Evolutionary conservation across 2,797 vertebrate species (phyloP).

Genomic region (Decapterus maruadsi): DNA sequence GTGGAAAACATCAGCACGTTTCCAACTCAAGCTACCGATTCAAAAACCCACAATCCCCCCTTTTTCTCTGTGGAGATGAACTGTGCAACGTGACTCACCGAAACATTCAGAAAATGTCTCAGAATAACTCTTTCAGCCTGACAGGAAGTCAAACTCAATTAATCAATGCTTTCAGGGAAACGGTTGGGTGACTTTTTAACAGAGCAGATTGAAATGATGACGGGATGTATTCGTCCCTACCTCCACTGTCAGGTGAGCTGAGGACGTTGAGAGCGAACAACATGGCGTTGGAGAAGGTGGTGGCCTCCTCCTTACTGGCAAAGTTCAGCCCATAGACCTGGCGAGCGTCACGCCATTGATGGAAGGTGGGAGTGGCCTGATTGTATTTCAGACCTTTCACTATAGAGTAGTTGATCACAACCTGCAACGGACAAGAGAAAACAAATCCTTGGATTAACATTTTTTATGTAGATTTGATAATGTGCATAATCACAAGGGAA

Average conservation of each 20-base stretch:
- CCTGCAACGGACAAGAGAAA: conserved; percentile 79
- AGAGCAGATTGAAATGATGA: neutral
- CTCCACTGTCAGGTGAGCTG: conserved; percentile 93
- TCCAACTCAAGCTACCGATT: conserved; percentile 11
- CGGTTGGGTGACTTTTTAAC: neutral
- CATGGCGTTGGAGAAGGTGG: conserved; percentile 98
- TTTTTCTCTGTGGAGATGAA: neutral
- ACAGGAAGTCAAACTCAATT: conserved; percentile 8
- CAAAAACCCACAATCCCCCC: neutral
- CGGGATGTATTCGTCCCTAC: conserved; percentile 33
- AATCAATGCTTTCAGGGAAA: neutral
- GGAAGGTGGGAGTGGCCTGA: conserved; percentile 98
- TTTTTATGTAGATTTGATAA: neutral
- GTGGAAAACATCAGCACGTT: conserved; percentile 25
- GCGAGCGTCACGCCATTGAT: conserved; percentile 97
- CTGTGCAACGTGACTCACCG: conserved; percentile 4
- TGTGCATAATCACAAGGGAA: neutral
- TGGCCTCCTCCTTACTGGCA: conserved; percentile 98
- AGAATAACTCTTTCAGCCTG: neutral
- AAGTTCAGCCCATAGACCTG: conserved; percentile 98
- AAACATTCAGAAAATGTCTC: conserved; percentile 15
- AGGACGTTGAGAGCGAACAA: conserved; percentile 96
- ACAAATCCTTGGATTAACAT: neutral
- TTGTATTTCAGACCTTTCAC: conserved; percentile 99
- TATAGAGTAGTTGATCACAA: conserved; percentile 99